Percentiles rank a stretch among this genome's conserved stretches.
These are phyloP conservation scores for Glareola pratincola DNA, from an alignment of 2,113 vertebrate genomes.

Conservation along the genomic window DNA sequence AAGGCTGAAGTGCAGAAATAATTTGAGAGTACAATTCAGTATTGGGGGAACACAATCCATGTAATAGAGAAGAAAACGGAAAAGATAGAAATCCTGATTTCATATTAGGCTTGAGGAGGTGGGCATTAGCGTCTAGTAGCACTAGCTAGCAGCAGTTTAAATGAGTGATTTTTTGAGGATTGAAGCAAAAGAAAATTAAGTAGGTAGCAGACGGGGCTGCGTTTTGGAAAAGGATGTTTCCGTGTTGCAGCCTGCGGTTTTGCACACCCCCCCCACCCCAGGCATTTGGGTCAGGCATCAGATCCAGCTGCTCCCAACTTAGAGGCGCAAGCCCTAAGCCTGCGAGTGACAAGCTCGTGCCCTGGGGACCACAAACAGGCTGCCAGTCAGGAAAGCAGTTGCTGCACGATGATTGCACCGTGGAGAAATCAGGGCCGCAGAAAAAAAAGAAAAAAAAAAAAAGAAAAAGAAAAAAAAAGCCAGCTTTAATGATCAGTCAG, in stretches of 20 bases:
- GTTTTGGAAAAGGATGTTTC: background rate
- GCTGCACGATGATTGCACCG: background rate
- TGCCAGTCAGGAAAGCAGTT: background rate
- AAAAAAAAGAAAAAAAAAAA: background rate
- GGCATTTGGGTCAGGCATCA: background rate
- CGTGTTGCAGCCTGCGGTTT: background rate
- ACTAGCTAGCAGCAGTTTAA: background rate
- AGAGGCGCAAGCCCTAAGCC: background rate
- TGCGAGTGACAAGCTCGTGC: background rate
- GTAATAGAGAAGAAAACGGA: background rate
- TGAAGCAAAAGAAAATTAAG: background rate
- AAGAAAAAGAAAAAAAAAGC: background rate
- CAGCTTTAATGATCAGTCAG: background rate
- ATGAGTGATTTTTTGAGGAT: background rate
- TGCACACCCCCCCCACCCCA: too few species aligned
- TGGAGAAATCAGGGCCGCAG: background rate
- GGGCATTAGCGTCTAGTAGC: background rate
- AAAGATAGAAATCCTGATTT: background rate
- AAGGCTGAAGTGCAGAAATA: background rate
- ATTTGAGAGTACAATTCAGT: background rate
- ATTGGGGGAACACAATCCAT: background rate
- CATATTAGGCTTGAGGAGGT: background rate
- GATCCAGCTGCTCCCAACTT: background rate
- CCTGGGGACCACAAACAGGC: background rate
- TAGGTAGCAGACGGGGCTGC: background rate